phyloP scores from a whole-genome alignment of 1,140 invertebrate genomes.

The Diorhabda sublineata region DNA sequence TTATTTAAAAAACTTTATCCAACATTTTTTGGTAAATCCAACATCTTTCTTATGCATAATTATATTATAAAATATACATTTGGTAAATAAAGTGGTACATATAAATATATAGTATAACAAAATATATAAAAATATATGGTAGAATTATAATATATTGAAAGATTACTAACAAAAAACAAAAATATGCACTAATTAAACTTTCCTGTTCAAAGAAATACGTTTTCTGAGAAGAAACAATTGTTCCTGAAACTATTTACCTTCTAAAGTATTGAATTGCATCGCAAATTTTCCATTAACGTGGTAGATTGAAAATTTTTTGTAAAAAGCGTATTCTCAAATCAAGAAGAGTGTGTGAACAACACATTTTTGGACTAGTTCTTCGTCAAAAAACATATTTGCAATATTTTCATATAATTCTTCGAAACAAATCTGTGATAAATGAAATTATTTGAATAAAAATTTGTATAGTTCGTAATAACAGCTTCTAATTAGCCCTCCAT shows the following conservation, averaged over 20 bases:
- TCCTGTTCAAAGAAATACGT: not conserved
- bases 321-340: not conserved
- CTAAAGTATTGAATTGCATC: not conserved
- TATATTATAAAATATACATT: not conserved
- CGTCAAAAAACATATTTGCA: not conserved
- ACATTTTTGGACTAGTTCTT: not conserved
- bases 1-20: not conserved
- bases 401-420: not conserved
- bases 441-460: not conserved
- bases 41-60: not conserved
- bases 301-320: too few species aligned
- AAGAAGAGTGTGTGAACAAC: not conserved
- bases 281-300: too few species aligned
- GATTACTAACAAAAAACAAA: not conserved
- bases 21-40: not conserved
- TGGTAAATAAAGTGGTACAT: not conserved
- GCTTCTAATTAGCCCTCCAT: not conserved
- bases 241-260: not conserved
- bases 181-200: not conserved
- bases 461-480: not conserved
- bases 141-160: not conserved
- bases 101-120: not conserved
- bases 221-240: not conserved
- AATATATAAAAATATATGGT: not conserved
- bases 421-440: not conserved